These are phyloP conservation scores for Eupithecia subumbrata DNA, from an alignment of 2,888 invertebrate species.

Conservation along the genomic window DNA sequence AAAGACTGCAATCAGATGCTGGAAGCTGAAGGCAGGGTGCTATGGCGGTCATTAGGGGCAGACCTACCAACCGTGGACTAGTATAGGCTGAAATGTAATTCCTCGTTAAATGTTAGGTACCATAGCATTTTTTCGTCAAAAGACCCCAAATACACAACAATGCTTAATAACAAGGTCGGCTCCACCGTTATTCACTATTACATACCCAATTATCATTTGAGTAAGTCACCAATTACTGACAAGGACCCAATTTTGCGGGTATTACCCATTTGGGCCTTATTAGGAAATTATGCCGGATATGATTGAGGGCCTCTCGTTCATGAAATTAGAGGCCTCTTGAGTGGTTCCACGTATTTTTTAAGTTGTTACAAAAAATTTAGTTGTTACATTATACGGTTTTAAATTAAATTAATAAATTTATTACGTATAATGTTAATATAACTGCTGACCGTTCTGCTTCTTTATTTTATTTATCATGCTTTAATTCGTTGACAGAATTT, in stretches of 20 bases:
- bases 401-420: no score
- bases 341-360: slow-evolving; percentile 5
- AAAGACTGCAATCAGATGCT: no score
- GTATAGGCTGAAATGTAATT: background rate
- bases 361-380: background rate
- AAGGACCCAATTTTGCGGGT: slow-evolving; percentile 46
- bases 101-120: background rate
- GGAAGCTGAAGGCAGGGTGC: no score
- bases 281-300: slow-evolving; percentile 38
- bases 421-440: no score
- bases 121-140: background rate
- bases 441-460: no score
- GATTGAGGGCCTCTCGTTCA: slow-evolving; percentile 26
- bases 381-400: no score
- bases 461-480: no score
- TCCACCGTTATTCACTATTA: slow-evolving; percentile 37
- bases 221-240: slow-evolving; percentile 42
- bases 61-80: no score
- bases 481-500: no score
- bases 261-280: slow-evolving; percentile 44
- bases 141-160: background rate
- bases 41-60: no score
- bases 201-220: slow-evolving; percentile 43
- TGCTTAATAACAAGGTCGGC: slow-evolving; percentile 16
- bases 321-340: slow-evolving; percentile 7